Base-by-base conservation (phyloP, 2,888 invertebrate species). In the Acronicta aceris region DNA sequence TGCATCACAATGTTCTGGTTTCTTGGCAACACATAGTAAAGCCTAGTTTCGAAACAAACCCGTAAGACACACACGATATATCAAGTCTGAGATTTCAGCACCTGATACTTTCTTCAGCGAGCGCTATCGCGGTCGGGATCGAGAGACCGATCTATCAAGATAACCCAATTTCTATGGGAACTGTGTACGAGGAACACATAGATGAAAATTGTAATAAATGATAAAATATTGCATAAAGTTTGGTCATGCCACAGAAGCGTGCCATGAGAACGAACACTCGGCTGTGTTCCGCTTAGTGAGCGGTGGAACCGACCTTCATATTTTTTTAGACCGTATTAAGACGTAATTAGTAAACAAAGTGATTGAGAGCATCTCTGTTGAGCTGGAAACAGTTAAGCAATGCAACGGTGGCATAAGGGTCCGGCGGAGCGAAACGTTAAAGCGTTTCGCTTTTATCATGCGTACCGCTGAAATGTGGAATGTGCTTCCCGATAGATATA, bases 91-190 rank as follows among this genome's bases (percentile, higher is more conserved):
- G 65, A 74, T 74, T 74, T 74, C 78, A 74, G 76, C 63, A 74
- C 59, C 67, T 71, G 76, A 79, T 73, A 76, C 69, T 79, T 77
- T 77, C 76, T 75, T 74, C 71, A 65, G 56, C 43, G 52, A 46
- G 47, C 59, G 60, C 76, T 87, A 87, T 88, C 88, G 53, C 55
- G 63, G 81, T 81, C 83, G 67, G 85, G 83, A 85, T 83, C 82
- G 68, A 51, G 84, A 59, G 40, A 74, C 73, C 65, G 76, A 94
- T 94, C 89, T 85, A 91, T 94, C 93, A 94, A 89, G 94, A 94
- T 94, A 94, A 90, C 94, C 94, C 82, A 85, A 87, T 91, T 93
- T 84, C 83, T 81, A 87, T 87, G 89, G 88, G 91, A 90, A 87
- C 71, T 81, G 84, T 88, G 81, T 84, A 76, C 75, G 65, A 78